A percentile compares a stretch with the other conserved stretches of the same genome.
phyloP scores from a whole-genome alignment of 2,888 invertebrate genomes.

The Drosophila kambysellisi region DNA sequence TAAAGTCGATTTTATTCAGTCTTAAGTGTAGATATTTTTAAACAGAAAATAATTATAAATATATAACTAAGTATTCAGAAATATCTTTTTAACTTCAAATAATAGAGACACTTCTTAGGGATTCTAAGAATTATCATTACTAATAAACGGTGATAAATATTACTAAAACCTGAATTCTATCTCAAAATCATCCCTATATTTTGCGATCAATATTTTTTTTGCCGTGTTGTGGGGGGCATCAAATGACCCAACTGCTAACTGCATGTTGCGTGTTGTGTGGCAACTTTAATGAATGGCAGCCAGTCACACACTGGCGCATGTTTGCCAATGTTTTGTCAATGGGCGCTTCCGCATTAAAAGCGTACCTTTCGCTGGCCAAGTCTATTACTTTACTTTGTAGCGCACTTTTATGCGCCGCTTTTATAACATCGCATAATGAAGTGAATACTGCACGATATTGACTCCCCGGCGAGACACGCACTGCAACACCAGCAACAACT shows the following conservation, averaged over 20 bases:
- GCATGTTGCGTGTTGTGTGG: constrained; percentile 25
- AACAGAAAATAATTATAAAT: background rate
- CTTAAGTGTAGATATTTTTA: too few species aligned
- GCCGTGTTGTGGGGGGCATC: background rate
- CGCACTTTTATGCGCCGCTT: constrained; percentile 60
- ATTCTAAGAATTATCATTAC: background rate
- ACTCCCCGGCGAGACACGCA: constrained; percentile 38
- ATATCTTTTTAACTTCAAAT: background rate
- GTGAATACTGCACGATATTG: constrained; percentile 58
- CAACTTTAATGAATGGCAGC: constrained; percentile 58
- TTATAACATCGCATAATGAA: constrained; percentile 65
- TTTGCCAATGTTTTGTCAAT: constrained; percentile 64
- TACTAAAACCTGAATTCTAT: background rate
- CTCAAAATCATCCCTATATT: background rate
- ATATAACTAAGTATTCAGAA: background rate
- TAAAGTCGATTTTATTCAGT: background rate
- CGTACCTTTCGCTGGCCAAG: constrained; percentile 19
- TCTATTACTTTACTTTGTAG: constrained; percentile 51
- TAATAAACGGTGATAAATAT: background rate
- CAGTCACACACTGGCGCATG: constrained; percentile 58
- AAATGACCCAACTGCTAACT: background rate
- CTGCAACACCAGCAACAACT: constrained; percentile 20
- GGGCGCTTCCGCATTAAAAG: constrained; percentile 46
- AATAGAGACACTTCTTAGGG: background rate
- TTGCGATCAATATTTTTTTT: background rate